Percentiles rank a stretch among this genome's conserved stretches.
phyloP scores from a whole-genome alignment of 2,113 vertebrate species.

The Gavialis gangeticus region DNA sequence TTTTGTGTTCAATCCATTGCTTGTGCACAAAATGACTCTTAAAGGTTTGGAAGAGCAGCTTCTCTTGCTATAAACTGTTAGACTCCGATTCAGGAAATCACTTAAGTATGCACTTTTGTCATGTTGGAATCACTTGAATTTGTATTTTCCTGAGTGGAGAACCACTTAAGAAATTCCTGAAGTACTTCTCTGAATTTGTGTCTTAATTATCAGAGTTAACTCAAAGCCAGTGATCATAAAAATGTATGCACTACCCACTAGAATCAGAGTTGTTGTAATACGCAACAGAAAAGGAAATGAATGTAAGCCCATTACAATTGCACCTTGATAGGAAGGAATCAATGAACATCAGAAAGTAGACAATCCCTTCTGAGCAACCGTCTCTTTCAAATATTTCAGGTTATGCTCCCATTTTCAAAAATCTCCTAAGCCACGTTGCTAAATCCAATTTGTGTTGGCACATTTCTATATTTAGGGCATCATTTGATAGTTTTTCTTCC shows the following conservation, averaged over 20 bases:
- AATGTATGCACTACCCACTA: not conserved
- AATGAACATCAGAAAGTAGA: not conserved
- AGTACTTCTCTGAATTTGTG: not conserved
- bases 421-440: not conserved
- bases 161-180: not conserved
- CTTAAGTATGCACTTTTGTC: not conserved
- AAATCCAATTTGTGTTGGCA: not conserved
- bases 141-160: not conserved
- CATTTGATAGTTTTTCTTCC: not conserved
- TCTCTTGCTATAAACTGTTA: conserved; percentile 40
- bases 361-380: not conserved
- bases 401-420: not conserved
- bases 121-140: not conserved
- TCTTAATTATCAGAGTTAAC: not conserved
- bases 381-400: not conserved
- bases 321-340: not conserved
- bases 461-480: not conserved
- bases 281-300: not conserved
- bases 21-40: not conserved
- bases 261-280: not conserved
- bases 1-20: not conserved
- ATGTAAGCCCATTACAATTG: not conserved
- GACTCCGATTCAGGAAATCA: not conserved
- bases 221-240: not conserved
- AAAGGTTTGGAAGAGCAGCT: not conserved